phyloP scores from a whole-genome alignment of 2,797 vertebrate genomes.

The Ataeniobius toweri region DNA sequence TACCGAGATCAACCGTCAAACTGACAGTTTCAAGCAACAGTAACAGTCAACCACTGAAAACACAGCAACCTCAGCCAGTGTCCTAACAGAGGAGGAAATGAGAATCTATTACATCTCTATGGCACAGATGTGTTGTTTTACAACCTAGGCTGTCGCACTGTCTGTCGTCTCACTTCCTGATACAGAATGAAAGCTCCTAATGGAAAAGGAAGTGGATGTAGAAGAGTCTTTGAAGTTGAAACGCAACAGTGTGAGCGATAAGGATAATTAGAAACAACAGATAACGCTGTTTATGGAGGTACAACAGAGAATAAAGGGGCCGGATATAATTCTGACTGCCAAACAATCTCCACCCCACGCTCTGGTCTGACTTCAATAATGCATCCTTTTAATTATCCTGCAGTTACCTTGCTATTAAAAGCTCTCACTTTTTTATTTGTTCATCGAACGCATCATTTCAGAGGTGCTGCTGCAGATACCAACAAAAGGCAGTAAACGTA shows the following conservation, averaged over 20 bases:
- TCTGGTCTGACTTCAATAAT: background rate
- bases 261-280: constrained; percentile 14
- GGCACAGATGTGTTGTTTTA: constrained; percentile 2
- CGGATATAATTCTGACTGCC: background rate
- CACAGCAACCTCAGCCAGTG: background rate
- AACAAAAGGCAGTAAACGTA: too few relatives aligned
- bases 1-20: background rate
- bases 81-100: constrained; percentile 21
- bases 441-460: too few relatives aligned
- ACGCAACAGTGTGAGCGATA: constrained; percentile 4
- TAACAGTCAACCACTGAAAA: background rate
- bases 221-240: background rate
- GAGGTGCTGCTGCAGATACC: too few relatives aligned
- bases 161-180: constrained; percentile 41
- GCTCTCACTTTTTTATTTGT: too few relatives aligned
- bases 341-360: background rate
- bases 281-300: background rate
- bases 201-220: background rate
- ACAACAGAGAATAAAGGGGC: background rate
- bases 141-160: background rate
- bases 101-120: constrained; percentile 10
- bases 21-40: background rate
- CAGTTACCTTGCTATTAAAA: too few relatives aligned
- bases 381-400: constrained; percentile 3
- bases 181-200: background rate